These are phyloP conservation scores for Diorhabda sublineata DNA, from an alignment of 1,140 invertebrate species.

Conservation along the genomic window DNA sequence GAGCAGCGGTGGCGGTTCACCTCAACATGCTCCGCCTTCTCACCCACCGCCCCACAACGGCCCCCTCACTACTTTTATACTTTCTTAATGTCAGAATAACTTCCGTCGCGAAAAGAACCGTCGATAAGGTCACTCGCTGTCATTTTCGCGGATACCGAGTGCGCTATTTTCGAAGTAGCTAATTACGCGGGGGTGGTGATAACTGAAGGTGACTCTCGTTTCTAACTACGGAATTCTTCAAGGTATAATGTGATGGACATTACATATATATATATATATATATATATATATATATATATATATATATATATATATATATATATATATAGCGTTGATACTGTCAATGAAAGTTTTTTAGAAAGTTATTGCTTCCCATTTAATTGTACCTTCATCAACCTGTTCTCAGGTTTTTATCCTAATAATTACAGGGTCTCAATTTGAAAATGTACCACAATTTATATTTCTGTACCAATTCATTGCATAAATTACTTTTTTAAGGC, in stretches of 20 bases:
- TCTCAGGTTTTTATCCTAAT: not conserved
- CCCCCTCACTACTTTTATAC: conserved; percentile 46
- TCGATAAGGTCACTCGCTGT: conserved; percentile 21
- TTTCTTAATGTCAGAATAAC: conserved; percentile 48
- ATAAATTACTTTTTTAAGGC: too few relatives aligned
- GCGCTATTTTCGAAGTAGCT: not conserved
- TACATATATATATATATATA: not conserved
- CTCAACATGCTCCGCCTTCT: conserved; percentile 48
- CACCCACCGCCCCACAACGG: conserved; percentile 36
- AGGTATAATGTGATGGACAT: too few relatives aligned
- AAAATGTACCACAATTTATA: too few relatives aligned
- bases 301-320: not conserved
- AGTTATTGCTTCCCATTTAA: not conserved
- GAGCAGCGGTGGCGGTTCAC: conserved; percentile 47
- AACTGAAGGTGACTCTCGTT: too few relatives aligned
- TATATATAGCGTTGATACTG: not conserved
- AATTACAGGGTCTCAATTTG: too few relatives aligned
- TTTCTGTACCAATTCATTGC: too few relatives aligned
- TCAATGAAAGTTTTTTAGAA: not conserved
- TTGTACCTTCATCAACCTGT: not conserved
- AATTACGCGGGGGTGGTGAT: conserved; percentile 8
- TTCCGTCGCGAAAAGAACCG: conserved; percentile 46
- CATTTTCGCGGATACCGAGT: conserved; percentile 17
- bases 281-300: not conserved
- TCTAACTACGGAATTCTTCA: too few relatives aligned